Evolutionary conservation across 2,113 vertebrate genomes (phyloP).

Genomic region (Dipodomys stephensi): DNA sequence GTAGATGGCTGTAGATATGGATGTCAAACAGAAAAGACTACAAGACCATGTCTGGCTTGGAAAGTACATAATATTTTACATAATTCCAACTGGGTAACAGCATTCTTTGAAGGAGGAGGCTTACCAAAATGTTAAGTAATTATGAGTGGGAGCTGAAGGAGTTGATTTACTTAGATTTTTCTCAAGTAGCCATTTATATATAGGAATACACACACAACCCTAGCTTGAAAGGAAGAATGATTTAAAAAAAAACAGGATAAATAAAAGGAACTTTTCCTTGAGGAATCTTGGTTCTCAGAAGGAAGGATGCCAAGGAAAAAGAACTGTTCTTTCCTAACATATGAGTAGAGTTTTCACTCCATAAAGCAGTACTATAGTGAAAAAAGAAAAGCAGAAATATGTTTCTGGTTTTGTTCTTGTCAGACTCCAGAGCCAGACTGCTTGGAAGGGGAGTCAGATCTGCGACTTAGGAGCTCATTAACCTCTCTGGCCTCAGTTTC

Average conservation of each 20-base stretch:
- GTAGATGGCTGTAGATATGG: not conserved
- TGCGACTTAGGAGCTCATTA: not conserved
- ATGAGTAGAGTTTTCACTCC: not conserved
- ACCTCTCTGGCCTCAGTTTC: not conserved
- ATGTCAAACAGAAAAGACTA: not conserved
- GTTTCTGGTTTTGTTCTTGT: not conserved
- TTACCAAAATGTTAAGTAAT: not conserved
- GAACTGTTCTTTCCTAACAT: not conserved
- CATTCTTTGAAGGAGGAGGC: not conserved
- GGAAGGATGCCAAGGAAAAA: not conserved
- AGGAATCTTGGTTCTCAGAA: not conserved
- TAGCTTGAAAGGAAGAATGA: not conserved
- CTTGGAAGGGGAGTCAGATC: not conserved
- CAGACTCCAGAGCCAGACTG: not conserved
- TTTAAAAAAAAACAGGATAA: not conserved
- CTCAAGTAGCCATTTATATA: not conserved
- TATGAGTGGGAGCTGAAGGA: not conserved
- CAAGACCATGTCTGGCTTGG: not conserved
- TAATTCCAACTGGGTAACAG: not conserved
- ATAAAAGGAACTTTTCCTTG: not conserved
- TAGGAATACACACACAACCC: not conserved
- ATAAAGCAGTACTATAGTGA: not conserved
- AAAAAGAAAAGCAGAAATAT: not conserved
- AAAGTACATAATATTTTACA: rapidly evolving
- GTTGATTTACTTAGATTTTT: not conserved